These are phyloP conservation scores for Motacilla alba DNA, from an alignment of 2,113 vertebrate species.

Conservation along the genomic window DNA sequence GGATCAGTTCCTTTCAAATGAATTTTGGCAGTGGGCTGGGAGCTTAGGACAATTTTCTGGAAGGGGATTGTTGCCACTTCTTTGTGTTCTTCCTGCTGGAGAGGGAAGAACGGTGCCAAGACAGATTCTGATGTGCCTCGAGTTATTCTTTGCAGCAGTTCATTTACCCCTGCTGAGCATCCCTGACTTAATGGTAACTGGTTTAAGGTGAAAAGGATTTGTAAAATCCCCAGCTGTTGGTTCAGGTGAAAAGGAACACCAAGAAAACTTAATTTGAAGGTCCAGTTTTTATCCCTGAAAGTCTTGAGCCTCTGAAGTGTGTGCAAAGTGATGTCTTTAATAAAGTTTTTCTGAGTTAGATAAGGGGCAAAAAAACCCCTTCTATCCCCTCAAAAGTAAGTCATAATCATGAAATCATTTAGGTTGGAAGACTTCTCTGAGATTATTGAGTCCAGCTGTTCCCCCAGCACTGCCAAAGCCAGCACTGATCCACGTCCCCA, in stretches of 20 bases:
- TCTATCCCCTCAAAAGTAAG: background rate
- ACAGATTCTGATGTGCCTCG: background rate
- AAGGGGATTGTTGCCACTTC: background rate
- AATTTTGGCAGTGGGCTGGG: background rate
- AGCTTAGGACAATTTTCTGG: background rate
- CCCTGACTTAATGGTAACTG: fast-evolving
- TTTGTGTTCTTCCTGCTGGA: background rate
- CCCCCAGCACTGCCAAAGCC: background rate
- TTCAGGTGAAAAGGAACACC: background rate
- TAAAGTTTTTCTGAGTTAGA: background rate
- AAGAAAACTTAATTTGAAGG: background rate
- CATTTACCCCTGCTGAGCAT: background rate
- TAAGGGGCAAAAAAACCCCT: fast-evolving
- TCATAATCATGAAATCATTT: background rate
- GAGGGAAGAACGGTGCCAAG: background rate
- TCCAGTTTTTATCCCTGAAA: background rate
- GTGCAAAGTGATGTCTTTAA: background rate
- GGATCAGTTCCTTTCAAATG: fast-evolving
- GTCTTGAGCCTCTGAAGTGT: background rate
- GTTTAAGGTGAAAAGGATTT: background rate
- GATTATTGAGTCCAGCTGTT: background rate
- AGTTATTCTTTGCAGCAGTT: background rate
- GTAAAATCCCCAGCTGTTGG: background rate
- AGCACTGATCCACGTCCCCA: background rate
- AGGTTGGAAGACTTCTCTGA: background rate